Evolutionary conservation across 2,113 vertebrate genomes (phyloP).

Genomic region (Kryptolebias marmoratus): DNA sequence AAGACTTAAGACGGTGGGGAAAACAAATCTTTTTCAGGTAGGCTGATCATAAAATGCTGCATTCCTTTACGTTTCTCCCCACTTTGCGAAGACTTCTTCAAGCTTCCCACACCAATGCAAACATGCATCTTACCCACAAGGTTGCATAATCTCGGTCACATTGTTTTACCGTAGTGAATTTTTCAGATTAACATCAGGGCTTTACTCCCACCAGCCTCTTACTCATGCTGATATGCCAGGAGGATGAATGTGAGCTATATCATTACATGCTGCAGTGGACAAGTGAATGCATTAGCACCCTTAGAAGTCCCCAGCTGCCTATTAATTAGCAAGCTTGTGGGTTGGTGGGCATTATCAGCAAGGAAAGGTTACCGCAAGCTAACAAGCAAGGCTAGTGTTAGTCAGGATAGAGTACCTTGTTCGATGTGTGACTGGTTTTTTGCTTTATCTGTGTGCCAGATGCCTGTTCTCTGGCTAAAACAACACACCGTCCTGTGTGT

Average conservation of each 20-base stretch:
- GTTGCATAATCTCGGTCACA: slow-evolving; percentile 30
- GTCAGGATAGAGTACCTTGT: slow-evolving; percentile 38
- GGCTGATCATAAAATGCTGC: background rate
- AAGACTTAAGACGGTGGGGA: no score
- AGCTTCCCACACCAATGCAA: slow-evolving; percentile 17
- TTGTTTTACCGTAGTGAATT: slow-evolving; percentile 24
- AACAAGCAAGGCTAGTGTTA: slow-evolving; percentile 25
- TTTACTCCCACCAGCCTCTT: slow-evolving; percentile 48
- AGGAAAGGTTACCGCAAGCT: slow-evolving; percentile 48
- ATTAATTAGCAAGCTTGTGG: slow-evolving; percentile 55
- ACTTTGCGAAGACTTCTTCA: background rate
- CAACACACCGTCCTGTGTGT: slow-evolving; percentile 2
- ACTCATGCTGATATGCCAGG: slow-evolving; percentile 27
- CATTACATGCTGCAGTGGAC: slow-evolving; percentile 64
- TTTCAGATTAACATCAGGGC: slow-evolving; percentile 34
- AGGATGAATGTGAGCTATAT: slow-evolving; percentile 50
- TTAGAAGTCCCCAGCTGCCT: slow-evolving; percentile 60
- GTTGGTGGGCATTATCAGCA: slow-evolving; percentile 53
- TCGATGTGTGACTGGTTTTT: slow-evolving; percentile 8
- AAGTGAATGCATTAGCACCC: slow-evolving; percentile 59
- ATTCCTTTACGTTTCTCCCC: background rate
- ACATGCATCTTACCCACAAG: slow-evolving; percentile 18
- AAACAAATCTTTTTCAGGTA: no score
- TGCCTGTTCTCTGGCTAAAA: slow-evolving; percentile 38
- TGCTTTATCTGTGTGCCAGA: slow-evolving; percentile 48